Base-by-base conservation (phyloP, 2,797 vertebrate species). In the Coranthus polyacanthus region DNA sequence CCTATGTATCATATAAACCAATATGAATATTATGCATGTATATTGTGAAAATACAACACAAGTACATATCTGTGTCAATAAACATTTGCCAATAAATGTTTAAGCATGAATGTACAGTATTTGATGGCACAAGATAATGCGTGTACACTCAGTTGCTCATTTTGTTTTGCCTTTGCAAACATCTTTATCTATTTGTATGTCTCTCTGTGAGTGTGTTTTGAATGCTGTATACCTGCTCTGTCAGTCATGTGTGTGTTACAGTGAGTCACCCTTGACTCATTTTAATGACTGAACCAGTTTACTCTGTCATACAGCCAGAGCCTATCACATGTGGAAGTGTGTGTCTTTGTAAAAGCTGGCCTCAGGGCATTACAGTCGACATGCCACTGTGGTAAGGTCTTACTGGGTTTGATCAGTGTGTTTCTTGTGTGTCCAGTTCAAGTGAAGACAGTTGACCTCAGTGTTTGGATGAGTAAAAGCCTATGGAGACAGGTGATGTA, bases 381-480 rank as follows among this genome's bases (percentile, higher is more conserved):
- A 87, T 75, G 77, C 79, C 83, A 85, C 56, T 79, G 84, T 63
- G 49, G 55, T 60, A 41, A 62, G 70, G 85, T 82, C 70, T 87
- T 76, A 75, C 77, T 44, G 52, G 69, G 73, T 88, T 87, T 92
- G 85, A 91, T 88, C 77, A 72, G 79, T 29, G 75, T 65, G 74
- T 79, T 83, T 78, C 11, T 53, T 55, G 52, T 81, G 72, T 82
- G 81, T 90, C 89, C 82, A 50, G 83, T 83, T 90, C 83, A 87
- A 89, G 80, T 56, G 70, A 81, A 80, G 79, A 72, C 75, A 68
- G 78, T 83, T 87, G 83, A 90, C 85, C 87, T 64, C 65, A 6
- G 73, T 78, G 84, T 87, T 88, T 75, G 68, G 70, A 76, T 71
- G 72, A 78, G 81, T 38, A 68, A 76, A 29, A 79, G 77, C 79